phyloP scores from a whole-genome alignment of 2,113 vertebrate genomes.

The Oncorhynchus masou region DNA sequence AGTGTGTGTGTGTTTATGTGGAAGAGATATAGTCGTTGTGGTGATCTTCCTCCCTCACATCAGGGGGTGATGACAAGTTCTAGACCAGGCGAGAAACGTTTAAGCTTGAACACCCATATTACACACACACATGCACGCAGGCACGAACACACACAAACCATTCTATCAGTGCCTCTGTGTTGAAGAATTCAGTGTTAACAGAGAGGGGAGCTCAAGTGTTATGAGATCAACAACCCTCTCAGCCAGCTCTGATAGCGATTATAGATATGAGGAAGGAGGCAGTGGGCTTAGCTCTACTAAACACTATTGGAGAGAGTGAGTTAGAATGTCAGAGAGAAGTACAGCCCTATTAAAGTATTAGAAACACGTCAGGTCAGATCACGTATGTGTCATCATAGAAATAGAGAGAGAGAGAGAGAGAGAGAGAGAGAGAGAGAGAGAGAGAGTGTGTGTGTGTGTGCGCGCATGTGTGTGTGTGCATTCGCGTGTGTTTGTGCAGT shows the following conservation, averaged over 20 bases:
- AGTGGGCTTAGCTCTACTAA: background rate
- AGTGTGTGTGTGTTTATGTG: no score
- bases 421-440: no score
- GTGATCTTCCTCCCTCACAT: slow-evolving; percentile 31
- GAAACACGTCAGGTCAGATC: no score
- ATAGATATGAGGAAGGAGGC: background rate
- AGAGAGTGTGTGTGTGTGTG: no score
- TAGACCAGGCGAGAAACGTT: slow-evolving; percentile 33
- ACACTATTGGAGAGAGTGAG: slow-evolving; percentile 8
- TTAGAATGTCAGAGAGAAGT: background rate
- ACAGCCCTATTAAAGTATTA: no score
- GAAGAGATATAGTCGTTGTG: slow-evolving; percentile 11
- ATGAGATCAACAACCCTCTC: slow-evolving; percentile 14
- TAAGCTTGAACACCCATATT: slow-evolving; percentile 39
- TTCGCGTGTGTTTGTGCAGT: no score
- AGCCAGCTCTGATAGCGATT: slow-evolving; percentile 15
- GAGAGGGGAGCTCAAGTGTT: slow-evolving; percentile 31
- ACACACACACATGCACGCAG: background rate
- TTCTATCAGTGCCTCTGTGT: slow-evolving; percentile 5
- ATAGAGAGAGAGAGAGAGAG: no score
- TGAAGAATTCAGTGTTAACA: slow-evolving; percentile 23
- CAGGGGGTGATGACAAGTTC: slow-evolving; percentile 39
- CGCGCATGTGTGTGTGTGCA: no score
- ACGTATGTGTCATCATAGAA: no score
- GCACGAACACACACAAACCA: no score